Evolutionary conservation across 1,140 invertebrate species (phyloP), one percentile per base, ranked within the genome.

Genomic region (Rhyzopertha dominica): DNA sequence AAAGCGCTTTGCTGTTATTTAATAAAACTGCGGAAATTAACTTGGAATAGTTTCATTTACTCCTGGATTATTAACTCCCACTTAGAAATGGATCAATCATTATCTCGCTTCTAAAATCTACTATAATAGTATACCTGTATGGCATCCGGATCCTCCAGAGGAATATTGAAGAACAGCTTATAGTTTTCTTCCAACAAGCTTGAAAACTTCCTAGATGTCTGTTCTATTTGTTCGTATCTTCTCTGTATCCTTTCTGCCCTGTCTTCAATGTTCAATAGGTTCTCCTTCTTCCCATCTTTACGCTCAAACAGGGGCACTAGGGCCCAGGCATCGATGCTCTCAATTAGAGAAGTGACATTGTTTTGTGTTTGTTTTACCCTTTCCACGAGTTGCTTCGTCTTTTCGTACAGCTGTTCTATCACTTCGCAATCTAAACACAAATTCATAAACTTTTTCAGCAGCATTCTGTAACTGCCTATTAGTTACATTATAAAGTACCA

Each of bases 281-380:
- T 68, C 28, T 81, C 76, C 45, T 74, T 70, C 58, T 77, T 81
- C 0, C 71, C 67, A 51, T 84, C 79, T 57, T 68, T 74, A 4
- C 84, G 63, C 49, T 81, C 76, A 62, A 84, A 82, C 14, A 91
- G 63, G 12, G 87, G 82, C 16, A 69, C 53, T 53, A 79, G 74
- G 2, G 77, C 78, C 87, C 86, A 90, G 0, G 67, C 62, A 7
- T 77, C 74, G 43, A 88, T 81, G 1, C 79, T 65, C 9, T 70
- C 68, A 12, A 75, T 54, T 0, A 80, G 66, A 63, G 47, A 74
- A 59, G 66, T 83, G 75, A 54, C 79, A 48, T 79, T 78, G 24
- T 75, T 69, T 64, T 87, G 84, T 4, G 82, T 74, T 29, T 77
- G 74, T 42, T 79, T 66, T 1, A 88, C 79, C 26, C 82, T 65